Evolutionary conservation across 2,113 vertebrate genomes (phyloP), one percentile per base, ranked within the genome.

Genomic region (Myocastor coypus): DNA sequence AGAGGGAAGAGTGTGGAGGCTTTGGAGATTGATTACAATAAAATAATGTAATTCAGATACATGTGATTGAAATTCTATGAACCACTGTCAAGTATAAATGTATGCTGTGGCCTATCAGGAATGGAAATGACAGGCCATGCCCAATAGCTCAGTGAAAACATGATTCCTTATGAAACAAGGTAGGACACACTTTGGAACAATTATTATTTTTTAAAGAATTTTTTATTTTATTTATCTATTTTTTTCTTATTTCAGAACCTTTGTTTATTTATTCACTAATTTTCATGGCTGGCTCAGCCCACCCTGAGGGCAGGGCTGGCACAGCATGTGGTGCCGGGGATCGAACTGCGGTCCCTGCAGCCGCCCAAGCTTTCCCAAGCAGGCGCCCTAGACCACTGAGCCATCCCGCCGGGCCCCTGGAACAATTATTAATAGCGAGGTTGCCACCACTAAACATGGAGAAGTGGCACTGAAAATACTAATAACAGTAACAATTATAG

Each of bases 21-120:
- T 95, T 96, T 96, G 89, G 89, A 97, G 94, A 97, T 61, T 87
- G 88, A 96, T 89, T 91, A 86, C 52, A 89, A 84, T 64, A 94
- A 89, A 96, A 95, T 96, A 88, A 83, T 95, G 17, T 92, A 89
- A 95, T 94, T 94, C 90, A 84, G 52, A 96, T 80, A 93, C 78
- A 71, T 82, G 80, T 2, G 16, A 95, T 77, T 92, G 86, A 93
- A 95, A 89, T 87, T 85, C 40, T 40, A 82, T 81, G 94, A 95
- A 87, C 69, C 68, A 86, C 42, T 92, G 59, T 46, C 82, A 66
- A 87, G 87, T 64, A 50, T 91, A 82, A 95, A 83, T 30, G 20
- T 52, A 75, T 95, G 75, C 46, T 89, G 10, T 52, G 88, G 59
- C 69, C 69, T 80, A 80, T 2, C 81, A 68, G 73, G 52, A 71